Base-by-base conservation (phyloP, 2,888 invertebrate species). In the Netelia fuscicornis region DNA sequence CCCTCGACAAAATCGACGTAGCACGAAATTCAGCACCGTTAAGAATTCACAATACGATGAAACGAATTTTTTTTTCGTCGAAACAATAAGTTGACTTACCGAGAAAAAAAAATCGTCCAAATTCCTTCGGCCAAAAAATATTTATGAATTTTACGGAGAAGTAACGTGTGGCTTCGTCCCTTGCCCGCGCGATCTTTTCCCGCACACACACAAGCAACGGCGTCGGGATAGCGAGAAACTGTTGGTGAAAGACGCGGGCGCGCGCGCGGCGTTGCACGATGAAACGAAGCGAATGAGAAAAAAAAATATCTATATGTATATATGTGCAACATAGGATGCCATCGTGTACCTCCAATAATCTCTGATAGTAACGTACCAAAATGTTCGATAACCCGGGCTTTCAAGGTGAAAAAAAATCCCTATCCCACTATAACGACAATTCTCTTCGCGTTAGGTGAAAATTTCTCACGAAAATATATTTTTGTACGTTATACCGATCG, bases 171-270 rank as follows among this genome's bases (percentile, higher is more conserved):
- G 67, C 65, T 1, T 62, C 11, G 48, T 65, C 70, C 80, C 80
- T 80, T 84, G 83, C 83, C 80, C 83, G 83, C 83, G 83, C 83
- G 83, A 76, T 84, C 76, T 71, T 48, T 11, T 20, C 58, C 58
- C 37, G 0, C 8, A 37, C 37, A 37, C 37, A 20, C 20, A 48
- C 48, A 56, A 62, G 48, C 83, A 84, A 65, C 75, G 83, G 83
- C 83, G 83, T 84, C 80, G 80, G 71, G 71, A 76, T 48, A 48
- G 60, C 48, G 58, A 67, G 60, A 71, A 78, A 76, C 58, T 71
- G 78, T 48, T 44, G 68, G 60, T 44, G 64, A 72, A 72, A 78
- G 77, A 74, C 67, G 74, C 78, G 78, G 70, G 78, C 82, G n/a
- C 72, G 60, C 72, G 60, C 77, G 54, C 78, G 56, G 11, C 56